Evolutionary conservation across 2,888 invertebrate species (phyloP).

Genomic region (Drosophila macrospina): DNA sequence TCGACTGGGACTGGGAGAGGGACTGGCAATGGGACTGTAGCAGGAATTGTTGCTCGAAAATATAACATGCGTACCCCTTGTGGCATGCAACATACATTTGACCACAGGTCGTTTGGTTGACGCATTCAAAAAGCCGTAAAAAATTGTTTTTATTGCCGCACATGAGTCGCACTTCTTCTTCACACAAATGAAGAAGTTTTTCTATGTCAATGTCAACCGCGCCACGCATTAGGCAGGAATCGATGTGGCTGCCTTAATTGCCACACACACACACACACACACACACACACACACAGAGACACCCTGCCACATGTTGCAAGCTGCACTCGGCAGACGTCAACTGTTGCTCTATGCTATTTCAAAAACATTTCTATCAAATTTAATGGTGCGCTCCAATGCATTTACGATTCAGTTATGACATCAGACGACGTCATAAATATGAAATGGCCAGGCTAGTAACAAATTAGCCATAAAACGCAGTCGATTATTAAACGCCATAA

Average conservation of each 20-base stretch:
- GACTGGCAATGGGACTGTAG: neutral
- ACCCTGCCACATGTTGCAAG: neutral
- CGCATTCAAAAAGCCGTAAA: slow-evolving; percentile 74
- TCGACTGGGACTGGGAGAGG: neutral
- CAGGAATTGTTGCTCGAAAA: slow-evolving; percentile 1
- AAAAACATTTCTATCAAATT: slow-evolving; percentile 45
- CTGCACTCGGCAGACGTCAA: neutral
- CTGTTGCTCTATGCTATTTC: slow-evolving; percentile 37
- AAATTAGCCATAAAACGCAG: slow-evolving; percentile 70
- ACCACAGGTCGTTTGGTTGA: slow-evolving; percentile 60
- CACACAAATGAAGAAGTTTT: slow-evolving; percentile 30
- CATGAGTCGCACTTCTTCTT: slow-evolving; percentile 32
- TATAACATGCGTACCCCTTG: slow-evolving; percentile 13
- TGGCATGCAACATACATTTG: slow-evolving; percentile 60
- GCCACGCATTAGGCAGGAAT: slow-evolving; percentile 26
- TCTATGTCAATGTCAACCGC: slow-evolving; percentile 71
- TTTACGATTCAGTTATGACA: slow-evolving; percentile 65
- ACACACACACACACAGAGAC: slow-evolving; percentile 17
- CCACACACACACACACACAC: slow-evolving; percentile 34
- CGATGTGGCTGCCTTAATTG: slow-evolving; percentile 58
- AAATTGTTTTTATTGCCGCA: slow-evolving; percentile 69
- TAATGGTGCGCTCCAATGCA: slow-evolving; percentile 43
- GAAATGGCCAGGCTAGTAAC: slow-evolving; percentile 19
- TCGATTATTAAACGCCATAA: slow-evolving; percentile 77
- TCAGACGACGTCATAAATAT: slow-evolving; percentile 15